phyloP scores from a whole-genome alignment of 1,140 invertebrate species.

The Varroa destructor region DNA sequence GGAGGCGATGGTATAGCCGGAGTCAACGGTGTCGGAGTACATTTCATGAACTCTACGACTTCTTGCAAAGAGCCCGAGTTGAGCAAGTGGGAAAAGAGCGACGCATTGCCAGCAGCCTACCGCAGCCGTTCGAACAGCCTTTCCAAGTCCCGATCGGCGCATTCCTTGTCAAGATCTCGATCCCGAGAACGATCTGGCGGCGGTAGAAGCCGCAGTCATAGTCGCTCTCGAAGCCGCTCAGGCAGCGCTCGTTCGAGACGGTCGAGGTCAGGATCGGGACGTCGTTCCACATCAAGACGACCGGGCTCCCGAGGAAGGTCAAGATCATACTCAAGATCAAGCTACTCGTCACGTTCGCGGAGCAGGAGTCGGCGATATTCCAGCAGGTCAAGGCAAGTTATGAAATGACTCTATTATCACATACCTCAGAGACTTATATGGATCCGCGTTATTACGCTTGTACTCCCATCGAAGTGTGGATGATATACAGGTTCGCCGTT shows the following conservation, averaged over 20 bases:
- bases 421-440: too few relatives aligned
- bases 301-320: slow-evolving; percentile 11
- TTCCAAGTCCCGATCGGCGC: background rate
- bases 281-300: slow-evolving; percentile 7
- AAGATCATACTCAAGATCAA: slow-evolving; percentile 1
- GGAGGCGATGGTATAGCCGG: too few relatives aligned
- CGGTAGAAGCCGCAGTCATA: background rate
- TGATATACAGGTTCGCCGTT: background rate
- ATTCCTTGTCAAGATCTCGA: too few relatives aligned
- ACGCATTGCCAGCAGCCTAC: slow-evolving; percentile 11
- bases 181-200: too few relatives aligned
- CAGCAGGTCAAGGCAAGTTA: background rate
- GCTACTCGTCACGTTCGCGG: slow-evolving; percentile 9
- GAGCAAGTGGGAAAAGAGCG: slow-evolving; percentile 18
- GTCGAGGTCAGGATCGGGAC: background rate
- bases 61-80: background rate
- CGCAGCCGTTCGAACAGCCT: slow-evolving; percentile 7
- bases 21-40: background rate
- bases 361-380: background rate
- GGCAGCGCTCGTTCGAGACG: too few relatives aligned
- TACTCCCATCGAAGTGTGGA: too few relatives aligned
- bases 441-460: too few relatives aligned
- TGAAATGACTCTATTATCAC: too few relatives aligned
- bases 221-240: slow-evolving; percentile 10
- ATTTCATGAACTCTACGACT: background rate